phyloP scores from a whole-genome alignment of 2,113 vertebrate genomes.

The Vireo altiloquus region DNA sequence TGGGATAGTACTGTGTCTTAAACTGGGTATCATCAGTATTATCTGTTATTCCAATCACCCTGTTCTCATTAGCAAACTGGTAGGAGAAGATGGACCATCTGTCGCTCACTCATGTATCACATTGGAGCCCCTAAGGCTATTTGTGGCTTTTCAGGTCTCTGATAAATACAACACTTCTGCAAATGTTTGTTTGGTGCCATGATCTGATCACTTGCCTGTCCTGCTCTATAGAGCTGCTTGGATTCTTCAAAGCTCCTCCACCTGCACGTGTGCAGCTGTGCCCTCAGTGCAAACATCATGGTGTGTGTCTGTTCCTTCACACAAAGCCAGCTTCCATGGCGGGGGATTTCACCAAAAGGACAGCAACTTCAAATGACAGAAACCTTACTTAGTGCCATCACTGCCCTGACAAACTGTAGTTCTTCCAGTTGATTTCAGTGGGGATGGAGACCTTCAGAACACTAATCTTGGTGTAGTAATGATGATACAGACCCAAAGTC shows the following conservation, averaged over 20 bases:
- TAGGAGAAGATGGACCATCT: neutral
- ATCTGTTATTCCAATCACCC: neutral
- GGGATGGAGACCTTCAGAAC: neutral
- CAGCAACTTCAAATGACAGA: neutral
- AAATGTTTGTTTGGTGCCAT: neutral
- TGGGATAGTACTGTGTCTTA: neutral
- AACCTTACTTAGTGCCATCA: neutral
- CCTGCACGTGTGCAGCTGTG: rapidly evolving
- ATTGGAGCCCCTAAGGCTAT: neutral
- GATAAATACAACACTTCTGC: neutral
- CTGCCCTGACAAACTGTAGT: neutral
- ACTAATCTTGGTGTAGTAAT: neutral
- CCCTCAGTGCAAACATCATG: neutral
- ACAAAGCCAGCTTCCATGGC: rapidly evolving
- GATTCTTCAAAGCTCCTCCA: neutral
- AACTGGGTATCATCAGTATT: neutral
- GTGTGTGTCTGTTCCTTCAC: neutral
- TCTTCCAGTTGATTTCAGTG: neutral
- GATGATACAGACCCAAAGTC: neutral
- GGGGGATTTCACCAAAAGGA: neutral
- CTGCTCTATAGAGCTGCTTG: neutral
- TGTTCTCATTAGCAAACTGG: neutral
- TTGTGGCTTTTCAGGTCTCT: neutral
- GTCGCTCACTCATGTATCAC: neutral
- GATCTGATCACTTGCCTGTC: neutral